A percentile compares a stretch with the other conserved stretches of the same genome.
phyloP scores from a whole-genome alignment of 2,888 invertebrate species.

The Sesia bembeciformis region DNA sequence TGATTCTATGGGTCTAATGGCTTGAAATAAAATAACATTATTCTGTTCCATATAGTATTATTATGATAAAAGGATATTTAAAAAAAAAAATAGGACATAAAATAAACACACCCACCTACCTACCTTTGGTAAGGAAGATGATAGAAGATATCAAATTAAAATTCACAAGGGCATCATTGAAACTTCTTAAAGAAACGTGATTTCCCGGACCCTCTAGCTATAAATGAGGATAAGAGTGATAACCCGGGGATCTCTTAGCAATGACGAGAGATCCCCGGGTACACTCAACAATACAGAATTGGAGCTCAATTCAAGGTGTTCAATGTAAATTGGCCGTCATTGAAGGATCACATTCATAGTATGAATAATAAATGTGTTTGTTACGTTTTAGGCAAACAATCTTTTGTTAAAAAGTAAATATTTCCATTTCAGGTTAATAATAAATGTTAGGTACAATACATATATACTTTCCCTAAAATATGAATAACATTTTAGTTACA shows the following conservation, averaged over 20 bases:
- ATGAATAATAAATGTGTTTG: background rate
- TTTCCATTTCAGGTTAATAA: background rate
- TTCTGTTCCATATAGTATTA: too few relatives aligned
- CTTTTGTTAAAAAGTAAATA: background rate
- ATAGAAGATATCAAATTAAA: too few relatives aligned
- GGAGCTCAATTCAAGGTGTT: background rate
- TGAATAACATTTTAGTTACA: too few relatives aligned
- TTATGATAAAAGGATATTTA: too few relatives aligned
- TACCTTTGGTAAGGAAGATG: too few relatives aligned
- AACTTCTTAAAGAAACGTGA: background rate
- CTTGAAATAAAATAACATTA: too few relatives aligned
- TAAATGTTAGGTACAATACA: too few relatives aligned
- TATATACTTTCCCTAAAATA: too few relatives aligned
- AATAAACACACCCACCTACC: too few relatives aligned
- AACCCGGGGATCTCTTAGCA: background rate
- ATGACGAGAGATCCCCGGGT: background rate
- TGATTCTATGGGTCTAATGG: too few relatives aligned
- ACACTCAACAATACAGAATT: background rate
- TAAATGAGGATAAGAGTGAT: background rate
- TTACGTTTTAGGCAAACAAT: background rate
- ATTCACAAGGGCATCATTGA: too few relatives aligned
- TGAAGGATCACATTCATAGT: background rate
- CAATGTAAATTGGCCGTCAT: background rate
- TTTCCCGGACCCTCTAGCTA: background rate
- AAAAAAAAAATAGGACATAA: too few relatives aligned